Percentiles rank a stretch among this genome's conserved stretches.
These are phyloP conservation scores for Timema podura DNA, from an alignment of 2,888 invertebrate species.

Conservation along the genomic window DNA sequence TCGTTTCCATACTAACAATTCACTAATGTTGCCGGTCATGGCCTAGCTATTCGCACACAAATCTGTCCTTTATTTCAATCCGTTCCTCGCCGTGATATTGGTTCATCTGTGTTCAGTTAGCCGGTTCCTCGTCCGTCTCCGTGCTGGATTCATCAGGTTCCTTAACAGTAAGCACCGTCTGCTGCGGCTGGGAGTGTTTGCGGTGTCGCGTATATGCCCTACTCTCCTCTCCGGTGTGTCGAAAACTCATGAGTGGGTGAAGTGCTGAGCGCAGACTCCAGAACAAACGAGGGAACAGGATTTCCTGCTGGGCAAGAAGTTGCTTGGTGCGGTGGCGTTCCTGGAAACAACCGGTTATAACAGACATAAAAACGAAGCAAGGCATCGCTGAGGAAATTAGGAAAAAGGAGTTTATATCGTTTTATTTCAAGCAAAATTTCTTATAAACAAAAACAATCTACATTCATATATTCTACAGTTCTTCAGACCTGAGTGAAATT, in stretches of 20 bases:
- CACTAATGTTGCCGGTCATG: no score
- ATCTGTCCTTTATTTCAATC: neutral
- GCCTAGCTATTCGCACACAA: neutral
- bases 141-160: conserved; percentile 23
- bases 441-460: no score
- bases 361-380: no score
- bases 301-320: conserved; percentile 69
- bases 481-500: no score
- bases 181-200: conserved; percentile 23
- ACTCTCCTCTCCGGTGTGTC: conserved; percentile 42
- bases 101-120: no score
- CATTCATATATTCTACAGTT: no score
- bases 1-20: no score
- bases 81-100: neutral
- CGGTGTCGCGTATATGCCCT: conserved; percentile 32
- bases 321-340: conserved; percentile 61
- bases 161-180: conserved; percentile 11
- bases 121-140: conserved; percentile 30
- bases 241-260: conserved; percentile 66
- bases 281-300: conserved; percentile 69
- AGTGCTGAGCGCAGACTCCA: conserved; percentile 70
- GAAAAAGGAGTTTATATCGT: no score
- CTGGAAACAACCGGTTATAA: conserved; percentile 37
- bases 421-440: no score
- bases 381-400: no score